Base-by-base conservation (phyloP, 2,888 invertebrate species). In the Macrosoma leucophasiata region DNA sequence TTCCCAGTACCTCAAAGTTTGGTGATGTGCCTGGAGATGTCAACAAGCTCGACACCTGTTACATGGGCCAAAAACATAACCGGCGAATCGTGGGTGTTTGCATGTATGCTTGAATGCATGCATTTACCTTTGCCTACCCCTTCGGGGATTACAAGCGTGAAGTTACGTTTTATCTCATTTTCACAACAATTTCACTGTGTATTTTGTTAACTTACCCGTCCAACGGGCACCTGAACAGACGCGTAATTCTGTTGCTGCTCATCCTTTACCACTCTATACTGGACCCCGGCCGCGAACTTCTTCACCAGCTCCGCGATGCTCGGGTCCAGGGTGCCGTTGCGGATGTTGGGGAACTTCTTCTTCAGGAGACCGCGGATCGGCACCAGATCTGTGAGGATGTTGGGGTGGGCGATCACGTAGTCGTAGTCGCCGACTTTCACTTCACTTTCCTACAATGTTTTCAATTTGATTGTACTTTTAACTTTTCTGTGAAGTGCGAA, bases 331-430 rank as follows among this genome's bases (percentile, higher is more conserved):
- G 91, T 93, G 20, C 92, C 94, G 20, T 54, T 46, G 53, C 84
- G 64, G 0, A 88, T 71, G 52, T 86, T 91, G 0, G 96, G 96
- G 68, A 94, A 94, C 52, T 88, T 89, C 41, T 79, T 88, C 55
- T 91, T 94, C 85, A 96, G 79, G 24, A 95, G 60, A 2, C 95
- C 95, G 42, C 94, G 86, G 35, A 96, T 78, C 0, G 88, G 84
- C 1, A 92, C 87, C 19, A 96, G 59, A 30, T 95, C 95, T 0
- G 92, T 87, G 28, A 94, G 65, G 41, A 95, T 91, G 58, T 91
- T 90, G 0, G 93, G 91, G 76, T 95, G 93, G 0, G 93, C 92
- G 8, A 96, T 76, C 4, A 93, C 61, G 55, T 86, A 90, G 52
- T 93, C 89, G 59, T 89, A 95, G 46, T 95, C 93, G 3, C 82